Conservation (phyloP, 2,797 vertebrate genomes). For the Chrosomus eos region DNA sequence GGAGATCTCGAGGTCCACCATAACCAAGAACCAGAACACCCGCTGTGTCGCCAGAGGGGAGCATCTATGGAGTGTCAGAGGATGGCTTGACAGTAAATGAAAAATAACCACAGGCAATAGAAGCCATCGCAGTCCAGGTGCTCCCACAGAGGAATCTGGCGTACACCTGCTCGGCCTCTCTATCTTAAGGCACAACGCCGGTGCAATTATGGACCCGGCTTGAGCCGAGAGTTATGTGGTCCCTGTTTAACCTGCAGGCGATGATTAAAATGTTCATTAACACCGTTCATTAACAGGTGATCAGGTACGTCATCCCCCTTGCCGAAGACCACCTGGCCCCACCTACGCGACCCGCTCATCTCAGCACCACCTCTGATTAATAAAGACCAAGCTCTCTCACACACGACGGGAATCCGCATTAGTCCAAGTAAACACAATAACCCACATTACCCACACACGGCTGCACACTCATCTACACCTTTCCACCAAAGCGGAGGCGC, state of each 20-base stretch:
- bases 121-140: slow-evolving; percentile 31
- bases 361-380: slow-evolving; percentile 56
- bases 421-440: slow-evolving; percentile 62
- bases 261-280: slow-evolving; percentile 84
- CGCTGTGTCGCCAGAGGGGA: slow-evolving; percentile 32
- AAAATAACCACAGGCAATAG: slow-evolving; percentile 57
- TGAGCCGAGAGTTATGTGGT: slow-evolving; percentile 38
- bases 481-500: slow-evolving; percentile 23
- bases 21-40: slow-evolving; percentile 5
- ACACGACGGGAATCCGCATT: slow-evolving; percentile 51
- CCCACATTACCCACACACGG: slow-evolving; percentile 38
- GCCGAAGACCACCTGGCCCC: slow-evolving; percentile 69
- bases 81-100: slow-evolving; percentile 48
- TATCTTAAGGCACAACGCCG: slow-evolving; percentile 6
- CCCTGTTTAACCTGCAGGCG: slow-evolving; percentile 60
- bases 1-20: slow-evolving; percentile 26
- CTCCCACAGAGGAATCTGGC: slow-evolving; percentile 22
- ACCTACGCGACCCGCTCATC: slow-evolving; percentile 59
- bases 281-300: slow-evolving; percentile 72
- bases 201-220: slow-evolving; percentile 43
- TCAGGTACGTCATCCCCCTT: slow-evolving; percentile 27
- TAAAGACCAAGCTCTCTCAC: slow-evolving; percentile 52
- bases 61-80: slow-evolving; percentile 48
- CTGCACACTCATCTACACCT: slow-evolving; percentile 36
- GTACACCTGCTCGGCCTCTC: slow-evolving; percentile 9